Evolutionary conservation across 2,888 invertebrate genomes (phyloP), one percentile per base, ranked within the genome.

Genomic region (Timema cristinae): DNA sequence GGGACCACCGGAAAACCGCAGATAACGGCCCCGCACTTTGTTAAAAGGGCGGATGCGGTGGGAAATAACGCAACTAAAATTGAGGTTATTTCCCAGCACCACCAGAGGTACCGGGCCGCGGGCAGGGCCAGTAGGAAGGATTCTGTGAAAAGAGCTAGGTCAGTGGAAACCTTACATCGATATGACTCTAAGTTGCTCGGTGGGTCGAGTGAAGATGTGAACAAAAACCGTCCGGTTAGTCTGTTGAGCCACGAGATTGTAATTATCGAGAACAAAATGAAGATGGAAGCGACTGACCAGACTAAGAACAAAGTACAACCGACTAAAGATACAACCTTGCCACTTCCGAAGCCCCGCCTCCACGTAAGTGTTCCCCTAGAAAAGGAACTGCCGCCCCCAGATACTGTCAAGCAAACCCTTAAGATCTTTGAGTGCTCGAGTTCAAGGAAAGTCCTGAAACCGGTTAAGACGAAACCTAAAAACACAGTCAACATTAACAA

Each of bases 391-490:
- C 96, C 96, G 2, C 95, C 95, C 16, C 91, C 91, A 0, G 95
- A 96, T 84, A 89, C 95, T 76, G 96, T 96, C 73, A 93, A 92
- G 78, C 91, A 93, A 74, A 91, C 94, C 13, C 87, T 94, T 75
- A 88, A 91, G 79, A 90, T 94, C 79, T 96, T 95, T 83, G 95
- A n/a, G n/a, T n/a, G n/a, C n/a, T n/a, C n/a, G n/a, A n/a, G n/a
- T n/a, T n/a, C n/a, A n/a, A n/a, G n/a, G n/a, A n/a, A n/a, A n/a
- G n/a, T n/a, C n/a, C n/a, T n/a, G n/a, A n/a, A n/a, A n/a, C n/a
- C n/a, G n/a, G n/a, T n/a, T n/a, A n/a, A n/a, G n/a, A n/a, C n/a
- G n/a, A n/a, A n/a, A n/a, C n/a, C n/a, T n/a, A n/a, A n/a, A n/a
- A n/a, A n/a, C n/a, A n/a, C n/a, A n/a, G n/a, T n/a, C n/a, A n/a